These are phyloP conservation scores for Cylindroiulus punctatus DNA, from an alignment of 2,888 invertebrate species.

Conservation along the genomic window DNA sequence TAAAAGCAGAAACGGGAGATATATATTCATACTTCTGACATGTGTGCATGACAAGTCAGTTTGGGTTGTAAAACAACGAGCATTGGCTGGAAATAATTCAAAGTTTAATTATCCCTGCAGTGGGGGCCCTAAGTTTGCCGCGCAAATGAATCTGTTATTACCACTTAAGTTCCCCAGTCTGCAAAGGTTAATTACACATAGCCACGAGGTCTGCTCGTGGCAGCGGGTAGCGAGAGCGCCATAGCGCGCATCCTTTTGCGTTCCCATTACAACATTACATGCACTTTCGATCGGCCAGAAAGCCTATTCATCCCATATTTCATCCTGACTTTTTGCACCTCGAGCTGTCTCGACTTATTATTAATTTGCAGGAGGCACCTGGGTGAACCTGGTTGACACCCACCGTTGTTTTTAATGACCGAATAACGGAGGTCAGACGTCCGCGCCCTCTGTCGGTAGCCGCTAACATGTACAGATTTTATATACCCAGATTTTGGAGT, in stretches of 20 bases:
- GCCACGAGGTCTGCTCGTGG: conserved; percentile 43
- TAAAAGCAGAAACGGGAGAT: neutral
- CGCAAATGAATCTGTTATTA: conserved; percentile 43
- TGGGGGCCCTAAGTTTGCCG: conserved; percentile 27
- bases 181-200: conserved; percentile 29
- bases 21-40: conserved; percentile 47
- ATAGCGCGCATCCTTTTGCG: neutral
- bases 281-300: neutral
- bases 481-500: too few species aligned
- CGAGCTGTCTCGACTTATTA: neutral
- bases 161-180: conserved; percentile 40
- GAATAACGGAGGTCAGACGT: neutral
- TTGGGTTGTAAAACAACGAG: conserved; percentile 8
- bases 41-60: conserved; percentile 35
- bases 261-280: conserved; percentile 24
- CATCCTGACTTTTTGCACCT: conserved; percentile 21
- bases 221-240: conserved; percentile 36
- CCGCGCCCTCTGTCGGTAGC: neutral
- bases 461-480: too few species aligned
- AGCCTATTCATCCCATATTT: conserved; percentile 26
- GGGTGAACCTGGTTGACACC: neutral
- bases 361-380: conserved; percentile 16
- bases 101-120: conserved; percentile 43
- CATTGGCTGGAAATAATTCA: conserved; percentile 21
- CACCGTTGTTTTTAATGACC: neutral